Evolutionary conservation across 1,140 invertebrate genomes (phyloP), one percentile per base, ranked within the genome.

Genomic region (Periplaneta americana): DNA sequence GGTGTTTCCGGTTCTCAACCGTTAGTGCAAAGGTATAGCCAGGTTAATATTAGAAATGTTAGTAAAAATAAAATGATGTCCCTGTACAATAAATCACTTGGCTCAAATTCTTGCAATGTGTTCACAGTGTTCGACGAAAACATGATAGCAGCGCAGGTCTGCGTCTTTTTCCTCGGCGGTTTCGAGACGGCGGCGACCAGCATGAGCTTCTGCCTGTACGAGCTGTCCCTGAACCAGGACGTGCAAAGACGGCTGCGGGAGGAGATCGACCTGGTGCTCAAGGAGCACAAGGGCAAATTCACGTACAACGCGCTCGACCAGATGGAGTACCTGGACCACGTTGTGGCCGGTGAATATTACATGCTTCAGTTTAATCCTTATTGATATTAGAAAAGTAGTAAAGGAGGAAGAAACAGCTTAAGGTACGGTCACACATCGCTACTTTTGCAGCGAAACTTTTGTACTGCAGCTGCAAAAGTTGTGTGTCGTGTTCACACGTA

Each of bases 181-280:
- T 91, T 87, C 79, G 90, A 91, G 48, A 91, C 90, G 0, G 89
- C 89, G 2, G 85, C 88, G 11, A 86, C 86, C 33, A 83, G 88
- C 0, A 83, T 91, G 15, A 82, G 85, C 10, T 87, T 86, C 78
- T 82, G 85, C 11, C 75, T 85, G 3, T 89, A 87, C 82, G 83
- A 84, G n/a, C 84, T 91, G 66, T 89, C 90, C 0, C 84, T 85
- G 35, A 84, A 90, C 84, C 88, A 87, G 17, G 88, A 89, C 31
- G 82, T 87, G 36, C 90, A 91, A 82, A 84, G 88, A 32, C 85
- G 85, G 82, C 75, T 91, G 6, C 82, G 84, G 31, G 84, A 87
- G 57, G 90, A 91, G 84, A 86, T 91, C 9, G 83, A 87, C 34
- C 82, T 82, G 34, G 81, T 84, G 18, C n/a, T 82, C 2, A 74